These are phyloP conservation scores for Caloenas nicobarica DNA, from an alignment of 2,113 vertebrate species.

Conservation along the genomic window DNA sequence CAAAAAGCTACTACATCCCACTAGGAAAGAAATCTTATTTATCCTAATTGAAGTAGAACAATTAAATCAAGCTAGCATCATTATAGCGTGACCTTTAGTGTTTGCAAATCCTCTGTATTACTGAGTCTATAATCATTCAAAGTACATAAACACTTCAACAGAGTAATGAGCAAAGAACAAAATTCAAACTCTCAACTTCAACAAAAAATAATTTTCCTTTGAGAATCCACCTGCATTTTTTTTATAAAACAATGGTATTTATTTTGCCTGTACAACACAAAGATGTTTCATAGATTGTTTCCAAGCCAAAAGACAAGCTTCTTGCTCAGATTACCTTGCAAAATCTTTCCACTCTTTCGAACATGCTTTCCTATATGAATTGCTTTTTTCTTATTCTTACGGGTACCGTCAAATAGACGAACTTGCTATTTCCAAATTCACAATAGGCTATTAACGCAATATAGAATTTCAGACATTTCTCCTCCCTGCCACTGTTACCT, in stretches of 20 bases:
- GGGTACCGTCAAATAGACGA: not conserved
- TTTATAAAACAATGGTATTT: not conserved
- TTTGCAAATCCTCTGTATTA: not conserved
- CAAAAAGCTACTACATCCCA: not conserved
- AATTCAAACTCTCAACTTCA: not conserved
- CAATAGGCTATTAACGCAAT: not conserved
- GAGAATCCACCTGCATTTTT: not conserved
- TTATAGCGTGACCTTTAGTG: not conserved
- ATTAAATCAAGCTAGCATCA: not conserved
- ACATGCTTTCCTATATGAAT: not conserved
- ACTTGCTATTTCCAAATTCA: not conserved
- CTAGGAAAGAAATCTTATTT: not conserved
- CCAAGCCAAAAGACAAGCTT: not conserved
- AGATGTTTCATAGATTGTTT: not conserved
- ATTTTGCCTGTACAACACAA: not conserved
- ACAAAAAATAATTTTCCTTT: not conserved
- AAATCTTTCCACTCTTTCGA: not conserved
- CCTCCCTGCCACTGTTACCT: not conserved
- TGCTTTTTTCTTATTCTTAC: not conserved
- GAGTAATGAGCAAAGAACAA: not conserved
- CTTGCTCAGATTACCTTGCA: not conserved
- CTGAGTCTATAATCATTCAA: not conserved
- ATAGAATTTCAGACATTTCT: not conserved
- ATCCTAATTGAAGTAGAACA: not conserved
- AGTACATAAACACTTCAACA: not conserved